These are phyloP conservation scores for Tetheella fluctuosa DNA, from an alignment of 2,888 invertebrate genomes.

Conservation along the genomic window DNA sequence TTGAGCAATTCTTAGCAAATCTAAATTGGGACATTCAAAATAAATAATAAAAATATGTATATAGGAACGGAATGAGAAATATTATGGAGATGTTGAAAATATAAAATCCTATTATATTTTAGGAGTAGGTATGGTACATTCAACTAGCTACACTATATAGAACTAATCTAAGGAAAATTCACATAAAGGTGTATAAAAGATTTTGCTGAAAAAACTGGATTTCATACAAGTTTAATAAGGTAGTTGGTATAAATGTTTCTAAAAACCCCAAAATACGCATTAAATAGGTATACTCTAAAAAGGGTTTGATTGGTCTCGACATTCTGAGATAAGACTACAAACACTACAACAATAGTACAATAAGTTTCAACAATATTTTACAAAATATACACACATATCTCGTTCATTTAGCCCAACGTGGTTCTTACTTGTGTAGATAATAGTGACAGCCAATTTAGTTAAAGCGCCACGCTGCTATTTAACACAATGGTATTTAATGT, in stretches of 20 bases:
- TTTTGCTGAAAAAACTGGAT: slow-evolving; percentile 71
- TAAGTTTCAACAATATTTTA: slow-evolving; percentile 74
- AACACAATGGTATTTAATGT: background rate
- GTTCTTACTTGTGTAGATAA: slow-evolving; percentile 34
- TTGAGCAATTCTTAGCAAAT: slow-evolving; percentile 72
- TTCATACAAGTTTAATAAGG: slow-evolving; percentile 67
- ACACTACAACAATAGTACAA: slow-evolving; percentile 67
- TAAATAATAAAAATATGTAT: slow-evolving; percentile 40
- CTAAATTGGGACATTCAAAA: slow-evolving; percentile 53
- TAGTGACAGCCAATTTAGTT: background rate
- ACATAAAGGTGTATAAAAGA: slow-evolving; percentile 78
- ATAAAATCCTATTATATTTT: slow-evolving; percentile 46
- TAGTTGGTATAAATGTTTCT: slow-evolving; percentile 71
- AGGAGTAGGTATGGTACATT: slow-evolving; percentile 43
- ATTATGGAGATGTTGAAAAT: slow-evolving; percentile 36
- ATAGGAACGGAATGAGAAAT: slow-evolving; percentile 36
- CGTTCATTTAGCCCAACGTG: slow-evolving; percentile 38
- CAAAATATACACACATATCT: slow-evolving; percentile 72
- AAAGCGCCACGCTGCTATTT: slow-evolving; percentile 1
- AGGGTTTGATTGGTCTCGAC: slow-evolving; percentile 79
- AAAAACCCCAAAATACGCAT: slow-evolving; percentile 70
- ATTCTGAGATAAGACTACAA: slow-evolving; percentile 73
- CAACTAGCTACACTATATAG: slow-evolving; percentile 62
- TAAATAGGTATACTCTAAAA: slow-evolving; percentile 72
- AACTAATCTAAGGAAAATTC: slow-evolving; percentile 72